A percentile compares a stretch with the other conserved stretches of the same genome.
Evolutionary conservation across 2,797 vertebrate genomes (phyloP).

Genomic region (Perodicticus potto): DNA sequence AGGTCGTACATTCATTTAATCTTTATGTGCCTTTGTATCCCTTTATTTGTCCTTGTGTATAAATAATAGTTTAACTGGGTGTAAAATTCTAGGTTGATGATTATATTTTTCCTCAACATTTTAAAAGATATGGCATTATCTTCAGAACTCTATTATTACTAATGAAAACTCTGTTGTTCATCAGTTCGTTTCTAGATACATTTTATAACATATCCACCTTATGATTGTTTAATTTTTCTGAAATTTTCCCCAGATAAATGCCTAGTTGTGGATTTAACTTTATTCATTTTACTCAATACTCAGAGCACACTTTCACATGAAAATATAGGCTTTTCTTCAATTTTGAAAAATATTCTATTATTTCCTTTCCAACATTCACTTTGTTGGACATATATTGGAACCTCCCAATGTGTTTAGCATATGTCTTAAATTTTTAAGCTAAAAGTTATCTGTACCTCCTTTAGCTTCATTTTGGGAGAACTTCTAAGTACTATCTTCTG

Average conservation of each 20-base stretch:
- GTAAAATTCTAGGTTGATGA: neutral
- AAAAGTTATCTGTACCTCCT: neutral
- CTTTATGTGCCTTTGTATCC: neutral
- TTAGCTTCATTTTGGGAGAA: neutral
- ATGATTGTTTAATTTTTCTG: neutral
- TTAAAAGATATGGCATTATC: neutral
- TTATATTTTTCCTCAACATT: neutral
- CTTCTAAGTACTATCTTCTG: neutral
- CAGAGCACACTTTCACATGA: neutral
- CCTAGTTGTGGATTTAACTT: neutral
- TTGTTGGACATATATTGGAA: neutral
- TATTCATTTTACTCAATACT: neutral
- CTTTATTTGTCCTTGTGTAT: neutral
- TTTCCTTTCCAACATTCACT: neutral
- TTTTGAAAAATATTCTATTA: neutral
- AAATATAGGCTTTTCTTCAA: neutral
- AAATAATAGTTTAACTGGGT: neutral
- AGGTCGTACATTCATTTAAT: neutral
- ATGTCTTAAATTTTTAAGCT: neutral
- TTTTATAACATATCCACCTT: neutral
- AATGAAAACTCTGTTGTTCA: neutral
- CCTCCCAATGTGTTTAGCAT: neutral
- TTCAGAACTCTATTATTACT: neutral
- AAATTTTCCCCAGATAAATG: neutral
- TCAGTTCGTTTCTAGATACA: neutral